Percentiles rank a stretch among this genome's conserved stretches.
Conservation (phyloP, 1,140 invertebrate species). For the Pollicipes pollicipes region DNA sequence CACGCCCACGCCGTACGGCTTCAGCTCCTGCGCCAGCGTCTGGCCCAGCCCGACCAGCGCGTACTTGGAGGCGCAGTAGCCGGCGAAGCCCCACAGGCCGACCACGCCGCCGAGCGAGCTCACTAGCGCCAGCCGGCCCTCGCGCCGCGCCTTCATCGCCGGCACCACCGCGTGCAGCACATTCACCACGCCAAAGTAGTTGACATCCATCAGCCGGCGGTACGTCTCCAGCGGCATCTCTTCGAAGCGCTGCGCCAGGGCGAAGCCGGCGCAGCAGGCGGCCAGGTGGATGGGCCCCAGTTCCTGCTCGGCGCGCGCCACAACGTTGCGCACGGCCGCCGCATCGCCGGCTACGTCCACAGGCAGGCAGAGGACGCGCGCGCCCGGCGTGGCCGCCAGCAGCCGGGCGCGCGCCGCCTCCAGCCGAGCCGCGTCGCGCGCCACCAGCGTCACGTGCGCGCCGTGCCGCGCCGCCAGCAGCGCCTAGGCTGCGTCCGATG, state of each 20-base stretch:
- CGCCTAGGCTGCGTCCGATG: conserved; percentile 71
- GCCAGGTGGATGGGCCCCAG: conserved; percentile 68
- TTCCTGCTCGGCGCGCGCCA: conserved; percentile 40
- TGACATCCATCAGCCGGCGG: conserved; percentile 37
- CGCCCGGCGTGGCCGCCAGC: conserved; percentile 23
- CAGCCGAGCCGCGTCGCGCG: conserved; percentile 54
- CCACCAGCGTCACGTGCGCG: conserved; percentile 67
- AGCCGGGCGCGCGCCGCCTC: conserved; percentile 41
- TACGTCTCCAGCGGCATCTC: conserved; percentile 35
- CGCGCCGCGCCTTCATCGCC: conserved; percentile 29
- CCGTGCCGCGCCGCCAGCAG: conserved; percentile 53
- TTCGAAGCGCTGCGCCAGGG: conserved; percentile 50
- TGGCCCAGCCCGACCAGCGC: conserved; percentile 87
- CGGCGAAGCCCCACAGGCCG: conserved; percentile 78
- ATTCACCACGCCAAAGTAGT: conserved; percentile 36
- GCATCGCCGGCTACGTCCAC: conserved; percentile 53
- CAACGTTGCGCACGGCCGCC: conserved; percentile 37
- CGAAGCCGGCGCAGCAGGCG: conserved; percentile 72
- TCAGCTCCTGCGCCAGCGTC: conserved; percentile 75
- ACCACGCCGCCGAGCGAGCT: conserved; percentile 77
- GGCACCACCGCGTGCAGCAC: conserved; percentile 34
- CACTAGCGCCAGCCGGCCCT: conserved; percentile 56
- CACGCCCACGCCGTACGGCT: conserved; percentile 60
- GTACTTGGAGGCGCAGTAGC: conserved; percentile 86
- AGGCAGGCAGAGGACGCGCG: conserved; percentile 14